phyloP scores from a whole-genome alignment of 2,113 vertebrate genomes.

The Scytalopus superciliaris region DNA sequence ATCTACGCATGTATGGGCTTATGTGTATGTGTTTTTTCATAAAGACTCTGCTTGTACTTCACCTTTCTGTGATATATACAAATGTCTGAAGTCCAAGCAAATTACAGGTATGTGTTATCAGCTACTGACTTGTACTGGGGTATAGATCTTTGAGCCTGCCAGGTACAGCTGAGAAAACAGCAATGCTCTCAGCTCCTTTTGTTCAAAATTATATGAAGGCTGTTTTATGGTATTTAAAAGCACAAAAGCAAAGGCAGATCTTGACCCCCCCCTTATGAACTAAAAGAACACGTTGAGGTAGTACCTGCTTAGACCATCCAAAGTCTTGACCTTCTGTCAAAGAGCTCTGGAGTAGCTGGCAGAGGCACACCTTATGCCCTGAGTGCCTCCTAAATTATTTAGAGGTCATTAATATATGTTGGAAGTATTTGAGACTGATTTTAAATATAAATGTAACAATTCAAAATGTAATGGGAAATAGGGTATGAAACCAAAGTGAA shows the following conservation, averaged over 20 bases:
- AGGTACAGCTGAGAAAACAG: background rate
- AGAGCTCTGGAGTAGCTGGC: background rate
- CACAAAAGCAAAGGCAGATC: background rate
- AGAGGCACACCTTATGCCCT: background rate
- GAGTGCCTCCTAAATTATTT: background rate
- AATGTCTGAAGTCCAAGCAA: background rate
- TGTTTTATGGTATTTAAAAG: background rate
- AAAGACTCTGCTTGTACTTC: background rate
- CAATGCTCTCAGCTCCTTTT: background rate
- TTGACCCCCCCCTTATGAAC: background rate
- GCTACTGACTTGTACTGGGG: background rate
- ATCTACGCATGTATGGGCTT: background rate
- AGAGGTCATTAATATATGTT: background rate
- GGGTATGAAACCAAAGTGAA: background rate
- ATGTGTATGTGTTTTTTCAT: background rate
- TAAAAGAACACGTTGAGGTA: rapidly evolving
- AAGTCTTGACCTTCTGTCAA: background rate
- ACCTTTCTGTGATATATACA: background rate
- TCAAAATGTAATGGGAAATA: background rate
- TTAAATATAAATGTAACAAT: constrained; percentile 33
- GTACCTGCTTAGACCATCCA: background rate
- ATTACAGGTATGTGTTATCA: background rate
- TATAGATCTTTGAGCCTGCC: background rate
- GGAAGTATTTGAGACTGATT: background rate
- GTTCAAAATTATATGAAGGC: background rate